Evolutionary conservation across 2,888 invertebrate species (phyloP).

Genomic region (Celastrina argiolus): DNA sequence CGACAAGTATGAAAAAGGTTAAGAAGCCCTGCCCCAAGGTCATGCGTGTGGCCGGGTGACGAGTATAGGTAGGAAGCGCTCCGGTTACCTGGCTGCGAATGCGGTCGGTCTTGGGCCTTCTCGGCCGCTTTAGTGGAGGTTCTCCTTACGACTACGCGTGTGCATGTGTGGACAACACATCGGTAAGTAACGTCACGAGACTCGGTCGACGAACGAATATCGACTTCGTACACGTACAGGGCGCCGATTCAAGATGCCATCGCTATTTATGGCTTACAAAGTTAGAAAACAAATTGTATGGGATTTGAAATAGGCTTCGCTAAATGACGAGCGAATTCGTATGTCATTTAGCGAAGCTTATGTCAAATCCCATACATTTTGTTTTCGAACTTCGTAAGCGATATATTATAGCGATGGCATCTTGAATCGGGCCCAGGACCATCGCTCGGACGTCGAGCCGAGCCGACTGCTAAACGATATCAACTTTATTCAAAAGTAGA

Average conservation of each 20-base stretch:
- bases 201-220: conserved; percentile 52
- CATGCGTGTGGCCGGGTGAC: conserved; percentile 63
- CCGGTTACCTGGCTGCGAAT: conserved; percentile 77
- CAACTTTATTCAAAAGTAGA: neutral
- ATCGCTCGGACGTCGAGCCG: neutral
- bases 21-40: conserved; percentile 43
- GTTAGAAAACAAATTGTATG: too few relatives aligned
- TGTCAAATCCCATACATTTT: too few relatives aligned
- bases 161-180: conserved; percentile 78
- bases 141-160: conserved; percentile 78
- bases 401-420: too few relatives aligned
- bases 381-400: too few relatives aligned
- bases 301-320: too few relatives aligned
- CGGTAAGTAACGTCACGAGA: conserved; percentile 60
- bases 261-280: too few relatives aligned
- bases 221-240: conserved; percentile 18
- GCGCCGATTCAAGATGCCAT: too few relatives aligned
- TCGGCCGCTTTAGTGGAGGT: conserved; percentile 78
- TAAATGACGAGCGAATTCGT: too few relatives aligned
- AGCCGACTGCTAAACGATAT: neutral
- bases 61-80: conserved; percentile 65
- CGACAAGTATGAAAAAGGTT: neutral
- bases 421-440: neutral
- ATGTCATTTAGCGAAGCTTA: too few relatives aligned
- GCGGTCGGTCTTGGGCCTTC: conserved; percentile 78